Base-by-base conservation (phyloP, 92 coral and sea anemone species). In the Virgularia gustaviana region DNA sequence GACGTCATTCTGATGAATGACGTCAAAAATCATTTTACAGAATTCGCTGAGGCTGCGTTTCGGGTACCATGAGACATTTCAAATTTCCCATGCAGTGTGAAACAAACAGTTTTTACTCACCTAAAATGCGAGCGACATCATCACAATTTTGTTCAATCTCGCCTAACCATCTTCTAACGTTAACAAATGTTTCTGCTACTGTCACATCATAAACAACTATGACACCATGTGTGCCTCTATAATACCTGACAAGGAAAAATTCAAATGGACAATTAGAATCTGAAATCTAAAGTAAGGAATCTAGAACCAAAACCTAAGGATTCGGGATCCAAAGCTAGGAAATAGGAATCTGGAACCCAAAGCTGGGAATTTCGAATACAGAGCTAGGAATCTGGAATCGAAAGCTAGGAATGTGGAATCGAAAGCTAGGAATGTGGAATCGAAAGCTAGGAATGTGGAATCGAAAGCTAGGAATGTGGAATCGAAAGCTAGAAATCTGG, bases 111-210 rank as follows among this genome's bases (percentile, higher is more conserved):
- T 49, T 28, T 49, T 15, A 29, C 85, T 83, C 76, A 92, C 98
- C 98, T 83, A 94, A 85, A 82, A 94, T 86, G 80, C 99, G 86
- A 36, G 80, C 76, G 28, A 94, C 99, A 25, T 89, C 90, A 80
- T 94, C 99, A 63, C 99, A 94, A 77, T 94, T 94, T 80, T 94
- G 99, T 71, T 94, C 99, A 57, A 94, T 94, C 85, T 94, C 99
- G 70, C 87, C 94, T 60, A 94, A 56, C 99, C 99, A 94, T 80
- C 99, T 83, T 81, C 87, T 94, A 49, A 94, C 96, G 65, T 94
- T 89, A 41, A 89, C 99, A 87, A 94, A 94, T 34, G 99, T 89
- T 65, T 94, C 99, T 1, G 99, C 99, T 74, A 94, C 84, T 32
- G 99, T 94, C 8, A 94, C 99, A 81, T 94, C 99, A 66, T 94